Evolutionary conservation across 2,888 invertebrate species (phyloP).

Genomic region (Galeopsomyia nigrocyanea): DNA sequence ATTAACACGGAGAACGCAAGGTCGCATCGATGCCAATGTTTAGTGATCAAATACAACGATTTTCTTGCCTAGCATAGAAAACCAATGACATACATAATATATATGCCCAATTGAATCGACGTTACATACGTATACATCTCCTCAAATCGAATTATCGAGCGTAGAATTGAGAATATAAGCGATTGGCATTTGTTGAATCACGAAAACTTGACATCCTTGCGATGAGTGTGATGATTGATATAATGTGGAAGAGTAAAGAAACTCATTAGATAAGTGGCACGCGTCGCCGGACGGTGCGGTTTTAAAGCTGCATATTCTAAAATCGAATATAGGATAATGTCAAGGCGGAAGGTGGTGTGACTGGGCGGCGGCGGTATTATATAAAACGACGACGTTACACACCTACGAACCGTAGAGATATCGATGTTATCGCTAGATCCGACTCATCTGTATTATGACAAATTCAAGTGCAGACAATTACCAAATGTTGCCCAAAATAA

Average conservation of each 20-base stretch:
- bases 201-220: constrained; percentile 30
- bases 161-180: background rate
- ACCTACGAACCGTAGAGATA: constrained; percentile 42
- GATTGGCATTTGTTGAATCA: background rate
- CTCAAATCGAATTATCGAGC: no score
- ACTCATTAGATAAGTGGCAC: constrained; percentile 46
- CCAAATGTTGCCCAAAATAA: constrained; percentile 58
- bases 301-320: constrained; percentile 52
- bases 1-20: constrained; percentile 16
- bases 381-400: constrained; percentile 7
- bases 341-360: constrained; percentile 11
- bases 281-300: constrained; percentile 50
- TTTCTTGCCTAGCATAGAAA: background rate
- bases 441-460: constrained; percentile 45
- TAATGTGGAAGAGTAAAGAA: background rate
- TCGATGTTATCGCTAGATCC: constrained; percentile 47
- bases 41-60: constrained; percentile 18
- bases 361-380: background rate
- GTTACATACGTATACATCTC: no score
- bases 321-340: constrained; percentile 39
- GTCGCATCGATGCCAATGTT: constrained; percentile 34
- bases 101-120: no score
- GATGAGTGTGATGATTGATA: background rate
- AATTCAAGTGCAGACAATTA: constrained; percentile 52
- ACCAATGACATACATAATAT: no score